phyloP scores from a whole-genome alignment of 2,797 vertebrate genomes.

The Linurgus olivaceus region DNA sequence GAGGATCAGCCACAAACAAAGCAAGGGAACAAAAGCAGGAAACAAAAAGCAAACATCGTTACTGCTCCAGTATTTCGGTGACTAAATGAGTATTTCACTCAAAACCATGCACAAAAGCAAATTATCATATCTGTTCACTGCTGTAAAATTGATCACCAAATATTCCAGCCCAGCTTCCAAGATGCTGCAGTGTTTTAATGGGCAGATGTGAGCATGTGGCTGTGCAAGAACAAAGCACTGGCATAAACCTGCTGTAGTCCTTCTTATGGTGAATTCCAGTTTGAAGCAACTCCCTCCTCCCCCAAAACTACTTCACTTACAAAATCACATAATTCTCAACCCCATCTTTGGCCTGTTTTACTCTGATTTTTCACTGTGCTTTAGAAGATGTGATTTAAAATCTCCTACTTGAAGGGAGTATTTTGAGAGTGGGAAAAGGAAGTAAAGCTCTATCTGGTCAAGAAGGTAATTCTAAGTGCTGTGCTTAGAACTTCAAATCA shows the following conservation, averaged over 20 bases:
- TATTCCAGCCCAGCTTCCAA: not conserved
- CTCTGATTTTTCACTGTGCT: not conserved
- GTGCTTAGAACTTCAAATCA: not conserved
- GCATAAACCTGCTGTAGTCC: not conserved
- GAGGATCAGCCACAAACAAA: not conserved
- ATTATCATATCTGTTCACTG: not conserved
- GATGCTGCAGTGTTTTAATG: not conserved
- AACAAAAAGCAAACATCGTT: not conserved
- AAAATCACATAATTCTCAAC: not conserved
- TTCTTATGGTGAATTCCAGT: not conserved
- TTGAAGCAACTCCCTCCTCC: not conserved
- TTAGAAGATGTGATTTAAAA: not conserved
- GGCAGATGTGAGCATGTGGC: not conserved
- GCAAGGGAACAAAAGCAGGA: constrained; percentile 10
- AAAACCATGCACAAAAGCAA: not conserved
- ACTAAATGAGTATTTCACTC: not conserved
- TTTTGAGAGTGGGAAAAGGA: not conserved
- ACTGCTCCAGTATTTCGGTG: not conserved
- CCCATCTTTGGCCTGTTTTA: not conserved
- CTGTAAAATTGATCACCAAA: not conserved
- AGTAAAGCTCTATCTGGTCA: not conserved
- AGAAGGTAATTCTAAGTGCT: not conserved
- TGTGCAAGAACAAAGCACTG: not conserved
- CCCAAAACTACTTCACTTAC: not conserved
- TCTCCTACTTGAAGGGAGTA: not conserved